A percentile compares a stretch with the other conserved stretches of the same genome.
phyloP scores from a whole-genome alignment of 2,797 vertebrate genomes.

The Enteromius mattozi region DNA sequence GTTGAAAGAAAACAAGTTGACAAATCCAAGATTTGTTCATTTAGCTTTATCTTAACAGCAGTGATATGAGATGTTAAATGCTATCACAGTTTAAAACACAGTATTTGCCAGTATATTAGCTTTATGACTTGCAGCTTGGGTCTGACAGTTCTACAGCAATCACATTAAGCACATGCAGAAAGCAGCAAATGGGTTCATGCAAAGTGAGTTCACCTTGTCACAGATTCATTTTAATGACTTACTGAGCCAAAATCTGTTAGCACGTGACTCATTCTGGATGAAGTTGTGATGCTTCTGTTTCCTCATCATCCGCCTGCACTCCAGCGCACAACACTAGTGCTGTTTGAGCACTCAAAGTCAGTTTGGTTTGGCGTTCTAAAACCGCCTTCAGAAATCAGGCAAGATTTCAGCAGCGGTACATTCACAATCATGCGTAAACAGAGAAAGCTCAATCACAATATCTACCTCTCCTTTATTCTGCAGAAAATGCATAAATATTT shows the following conservation, averaged over 20 bases:
- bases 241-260: neutral
- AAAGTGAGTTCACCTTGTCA: constrained; percentile 9
- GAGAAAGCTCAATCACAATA: neutral
- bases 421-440: neutral
- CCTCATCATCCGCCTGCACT: neutral
- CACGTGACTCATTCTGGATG: neutral
- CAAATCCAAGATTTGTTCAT: neutral
- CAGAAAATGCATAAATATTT: constrained; percentile 44
- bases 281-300: neutral
- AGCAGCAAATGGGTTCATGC: neutral
- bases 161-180: neutral
- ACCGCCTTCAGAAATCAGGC: neutral
- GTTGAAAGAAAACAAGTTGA: neutral
- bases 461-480: neutral
- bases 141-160: neutral
- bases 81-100: neutral
- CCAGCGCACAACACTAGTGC: neutral
- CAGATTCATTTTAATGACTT: neutral
- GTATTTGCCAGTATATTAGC: neutral
- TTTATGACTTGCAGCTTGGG: neutral
- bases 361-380: neutral
- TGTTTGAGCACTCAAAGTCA: neutral
- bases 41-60: neutral
- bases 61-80: neutral
- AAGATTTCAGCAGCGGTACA: neutral